Conservation (phyloP, 2,888 invertebrate species). For the Ophion ventricosus region DNA sequence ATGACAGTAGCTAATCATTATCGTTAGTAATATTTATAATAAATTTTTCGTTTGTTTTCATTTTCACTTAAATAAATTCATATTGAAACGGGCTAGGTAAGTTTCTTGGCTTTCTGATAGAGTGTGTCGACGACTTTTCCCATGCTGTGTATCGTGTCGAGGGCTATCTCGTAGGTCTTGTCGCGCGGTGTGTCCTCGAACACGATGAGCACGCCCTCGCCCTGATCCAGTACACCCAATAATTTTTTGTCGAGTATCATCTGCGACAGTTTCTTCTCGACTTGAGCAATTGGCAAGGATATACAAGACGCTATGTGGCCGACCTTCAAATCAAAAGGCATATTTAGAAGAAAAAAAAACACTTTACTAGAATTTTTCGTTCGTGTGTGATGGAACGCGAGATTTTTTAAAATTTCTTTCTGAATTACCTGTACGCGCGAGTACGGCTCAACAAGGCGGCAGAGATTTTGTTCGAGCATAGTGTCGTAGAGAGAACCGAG, state of each 20-base stretch:
- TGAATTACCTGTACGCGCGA: conserved; percentile 92
- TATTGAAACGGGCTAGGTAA: conserved; percentile 88
- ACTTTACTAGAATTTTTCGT: background rate
- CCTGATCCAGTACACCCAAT: conserved; percentile 98
- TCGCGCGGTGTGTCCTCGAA: conserved; percentile 98
- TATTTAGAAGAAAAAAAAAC: background rate
- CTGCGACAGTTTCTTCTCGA: conserved; percentile 99
- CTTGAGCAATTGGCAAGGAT: conserved; percentile 94
- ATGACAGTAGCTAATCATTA: conserved; percentile 75
- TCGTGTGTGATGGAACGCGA: background rate
- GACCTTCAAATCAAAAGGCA: conserved; percentile 83
- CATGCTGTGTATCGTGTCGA: conserved; percentile 99
- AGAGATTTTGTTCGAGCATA: conserved; percentile 99
- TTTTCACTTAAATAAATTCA: conserved; percentile 77
- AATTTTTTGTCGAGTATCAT: conserved; percentile 99
- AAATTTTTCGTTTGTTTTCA: conserved; percentile 66
- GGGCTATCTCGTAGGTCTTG: conserved; percentile 98
- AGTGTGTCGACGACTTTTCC: conserved; percentile 99
- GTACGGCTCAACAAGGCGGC: conserved; percentile 99
- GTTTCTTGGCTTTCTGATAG: conserved; percentile 99
- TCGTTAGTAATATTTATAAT: conserved; percentile 78
- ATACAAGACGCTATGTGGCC: conserved; percentile 96
- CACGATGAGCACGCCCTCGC: conserved; percentile 98
- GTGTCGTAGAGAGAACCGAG: conserved; percentile 98
- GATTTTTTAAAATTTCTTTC: background rate